phyloP scores from a whole-genome alignment of 35 echinoderm and acorn worm genomes.

The Anneissia japonica region DNA sequence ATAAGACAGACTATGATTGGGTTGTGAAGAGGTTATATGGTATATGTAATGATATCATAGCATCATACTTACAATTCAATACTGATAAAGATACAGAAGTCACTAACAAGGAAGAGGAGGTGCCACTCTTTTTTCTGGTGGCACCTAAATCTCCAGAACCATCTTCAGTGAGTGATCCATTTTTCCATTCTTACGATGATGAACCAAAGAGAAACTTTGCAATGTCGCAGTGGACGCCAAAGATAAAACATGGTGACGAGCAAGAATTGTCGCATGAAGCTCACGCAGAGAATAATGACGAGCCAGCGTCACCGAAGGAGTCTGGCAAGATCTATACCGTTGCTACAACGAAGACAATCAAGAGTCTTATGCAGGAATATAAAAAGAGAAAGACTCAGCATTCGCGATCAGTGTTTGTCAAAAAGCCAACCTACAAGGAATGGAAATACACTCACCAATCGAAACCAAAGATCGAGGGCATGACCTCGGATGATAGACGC shows the following conservation, averaged over 20 bases:
- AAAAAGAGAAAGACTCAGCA: conserved; percentile 91
- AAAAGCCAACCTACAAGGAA: conserved; percentile 95
- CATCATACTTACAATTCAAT: conserved; percentile 81
- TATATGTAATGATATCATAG: conserved; percentile 83
- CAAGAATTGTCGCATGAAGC: conserved; percentile 39
- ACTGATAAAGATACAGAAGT: conserved; percentile 18
- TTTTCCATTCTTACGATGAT: neutral
- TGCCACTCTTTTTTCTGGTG: conserved; percentile 85
- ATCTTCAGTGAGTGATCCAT: neutral
- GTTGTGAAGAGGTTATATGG: conserved; percentile 74
- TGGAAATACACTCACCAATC: conserved; percentile 58
- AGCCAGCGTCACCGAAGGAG: conserved; percentile 19
- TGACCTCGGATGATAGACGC: conserved; percentile 57
- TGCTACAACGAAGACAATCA: conserved; percentile 91
- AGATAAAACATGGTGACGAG: conserved; percentile 56
- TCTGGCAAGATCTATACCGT: conserved; percentile 66
- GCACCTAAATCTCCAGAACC: conserved; percentile 60
- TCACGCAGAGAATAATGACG: conserved; percentile 44
- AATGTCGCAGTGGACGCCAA: conserved; percentile 89
- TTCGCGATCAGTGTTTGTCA: conserved; percentile 87
- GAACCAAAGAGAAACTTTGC: conserved; percentile 46
- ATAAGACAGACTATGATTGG: conserved; percentile 51
- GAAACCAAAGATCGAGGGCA: conserved; percentile 26
- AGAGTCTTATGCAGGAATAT: conserved; percentile 99
- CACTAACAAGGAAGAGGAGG: conserved; percentile 32